These are phyloP conservation scores for Philhelius pedissequus DNA, from an alignment of 2,888 invertebrate species.

Conservation along the genomic window DNA sequence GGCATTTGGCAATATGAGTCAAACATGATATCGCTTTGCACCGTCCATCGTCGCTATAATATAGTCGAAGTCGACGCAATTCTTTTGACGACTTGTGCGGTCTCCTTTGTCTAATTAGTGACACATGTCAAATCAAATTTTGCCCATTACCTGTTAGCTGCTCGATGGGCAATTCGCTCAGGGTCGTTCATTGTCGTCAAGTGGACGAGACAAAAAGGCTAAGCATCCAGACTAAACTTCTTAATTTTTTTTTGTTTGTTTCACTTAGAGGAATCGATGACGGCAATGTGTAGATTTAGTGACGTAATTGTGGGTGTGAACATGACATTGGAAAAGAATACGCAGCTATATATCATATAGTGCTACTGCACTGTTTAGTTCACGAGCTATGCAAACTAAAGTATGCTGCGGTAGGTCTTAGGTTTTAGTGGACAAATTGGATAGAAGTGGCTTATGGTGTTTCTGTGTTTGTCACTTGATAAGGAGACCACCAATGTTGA, in stretches of 20 bases:
- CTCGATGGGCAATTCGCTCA: conserved; percentile 57
- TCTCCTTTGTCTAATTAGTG: conserved; percentile 66
- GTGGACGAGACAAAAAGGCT: conserved; percentile 52
- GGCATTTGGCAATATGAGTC: conserved; percentile 35
- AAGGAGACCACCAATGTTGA: neutral
- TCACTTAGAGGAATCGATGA: conserved; percentile 5
- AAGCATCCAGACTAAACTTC: conserved; percentile 12
- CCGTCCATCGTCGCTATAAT: neutral
- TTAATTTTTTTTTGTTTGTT: neutral
- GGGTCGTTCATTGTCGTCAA: conserved; percentile 54
- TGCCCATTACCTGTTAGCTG: conserved; percentile 49
- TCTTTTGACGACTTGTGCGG: conserved; percentile 60
- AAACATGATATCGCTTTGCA: conserved; percentile 37
- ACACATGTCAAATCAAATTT: conserved; percentile 67
- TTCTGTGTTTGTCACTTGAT: too few relatives aligned
- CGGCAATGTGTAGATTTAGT: conserved; percentile 10
- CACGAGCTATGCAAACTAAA: conserved; percentile 6
- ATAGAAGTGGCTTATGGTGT: neutral
- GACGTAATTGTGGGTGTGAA: conserved; percentile 52
- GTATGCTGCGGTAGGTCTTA: conserved; percentile 37
- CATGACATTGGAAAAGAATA: conserved; percentile 12
- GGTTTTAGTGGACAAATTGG: conserved; percentile 55
- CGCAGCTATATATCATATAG: conserved; percentile 6
- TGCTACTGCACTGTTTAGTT: conserved; percentile 28
- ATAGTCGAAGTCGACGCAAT: neutral